Evolutionary conservation across 2,113 vertebrate genomes (phyloP), one percentile per base, ranked within the genome.

Genomic region (Colinus virginianus): DNA sequence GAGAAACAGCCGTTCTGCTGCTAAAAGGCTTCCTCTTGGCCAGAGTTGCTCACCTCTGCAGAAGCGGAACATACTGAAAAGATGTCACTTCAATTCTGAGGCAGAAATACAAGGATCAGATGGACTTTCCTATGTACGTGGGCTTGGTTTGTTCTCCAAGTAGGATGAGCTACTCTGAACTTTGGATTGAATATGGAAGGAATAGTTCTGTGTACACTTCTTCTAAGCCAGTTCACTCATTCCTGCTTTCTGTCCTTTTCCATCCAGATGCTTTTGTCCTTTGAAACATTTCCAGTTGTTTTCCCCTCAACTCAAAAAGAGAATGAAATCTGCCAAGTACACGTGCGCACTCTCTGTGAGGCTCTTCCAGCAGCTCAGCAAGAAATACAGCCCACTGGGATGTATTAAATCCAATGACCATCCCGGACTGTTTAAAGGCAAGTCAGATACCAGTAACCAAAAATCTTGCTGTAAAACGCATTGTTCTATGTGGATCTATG

Each of bases 351-450:
- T 75, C 42, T 79, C 56, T 62, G 72, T 61, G 59, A 90, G 72
- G 53, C 68, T 93, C 58, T 88, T 95, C 76, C 76, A 90, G 85
- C 62, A 93, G 83, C 86, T 84, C n/a, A 0, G 68, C 81, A 84
- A 95, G 84, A 88, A 90, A 76, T n/a, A 66, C 89, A 82, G 53
- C 74, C 94, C 81, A 49, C 26, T 69, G 92, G 91, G 92, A 94
- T 64, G 72, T 45, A 74, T 86, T 84, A 94, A 96, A 96, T 76
- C 53, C 94, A 76, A 90, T 55, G 93, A 76, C 67, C 87, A 85
- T 89, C 85, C 79, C 91, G 92, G 77, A 72, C 34, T 59, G 45
- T 18, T 91, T 66, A 76, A 84, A 93, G 93, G 74, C 32, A 84
- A 75, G 59, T 92, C 40, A 84, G 84, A 86, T 69, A 89, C 72